Base-by-base conservation (phyloP, 2,888 invertebrate genomes). In the Ornithoptera priamus region DNA sequence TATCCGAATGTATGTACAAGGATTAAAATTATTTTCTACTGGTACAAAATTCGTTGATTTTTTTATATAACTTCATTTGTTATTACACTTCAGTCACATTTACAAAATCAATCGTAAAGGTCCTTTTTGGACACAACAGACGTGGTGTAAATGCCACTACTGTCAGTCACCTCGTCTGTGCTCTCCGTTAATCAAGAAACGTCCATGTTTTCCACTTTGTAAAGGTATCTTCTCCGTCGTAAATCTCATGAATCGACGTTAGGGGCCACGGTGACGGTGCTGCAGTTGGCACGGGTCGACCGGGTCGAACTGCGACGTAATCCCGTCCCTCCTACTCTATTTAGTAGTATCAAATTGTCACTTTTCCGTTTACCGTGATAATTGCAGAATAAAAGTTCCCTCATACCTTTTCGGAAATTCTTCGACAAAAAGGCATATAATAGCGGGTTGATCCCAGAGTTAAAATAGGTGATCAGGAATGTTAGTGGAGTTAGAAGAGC, bases 371-470 rank as follows among this genome's bases (percentile, higher is more conserved):
- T 90, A 0, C 85, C 85, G 36, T 85, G 84, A 69, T 84, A 89
- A 69, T 85, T 90, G 81, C 96, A 97, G 72, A 95, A 93, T 53
- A 97, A 85, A 36, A 97, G 93, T 85, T 98, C 97, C 72, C 95
- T 93, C 95, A 98, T 97, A 24, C 97, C 97, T 80, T 96, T 95
- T 68, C 97, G 94, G 85, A 97, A 97, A 81, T 97, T 96, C 72
- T 96, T 95, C 6, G 94, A 94, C 67, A 98, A 92, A 84, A 98
- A 97, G 5, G 98, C 98, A 88, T 98, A 98, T 12, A 98, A 93
- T 66, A 98, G 91, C 0, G 98, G 98, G 89, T 98, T 98, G 73
- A 98, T 94, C 63, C 96, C 98, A 22, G 97, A 97, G 92, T 98
- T 98, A 87, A 97, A 95, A 85, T 97, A 98, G 60, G 97, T 95